Percentiles rank a stretch among this genome's conserved stretches.
Conservation (phyloP, 2,888 invertebrate species). For the Tenodera sinensis region DNA sequence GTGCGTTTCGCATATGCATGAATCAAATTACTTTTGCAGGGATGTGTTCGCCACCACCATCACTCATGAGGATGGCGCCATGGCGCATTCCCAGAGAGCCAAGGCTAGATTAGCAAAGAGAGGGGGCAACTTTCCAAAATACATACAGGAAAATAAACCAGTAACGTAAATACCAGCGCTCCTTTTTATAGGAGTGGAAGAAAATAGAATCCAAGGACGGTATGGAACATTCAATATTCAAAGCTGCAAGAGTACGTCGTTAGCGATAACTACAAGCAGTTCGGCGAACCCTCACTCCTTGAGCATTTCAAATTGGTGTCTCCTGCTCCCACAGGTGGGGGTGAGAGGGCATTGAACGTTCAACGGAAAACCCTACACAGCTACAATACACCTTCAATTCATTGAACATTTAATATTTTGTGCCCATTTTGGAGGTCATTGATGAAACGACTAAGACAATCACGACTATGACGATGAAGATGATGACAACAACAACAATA, state of each 20-base stretch:
- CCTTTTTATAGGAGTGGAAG: background rate
- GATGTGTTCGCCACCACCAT: background rate
- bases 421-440: no score
- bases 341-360: no score
- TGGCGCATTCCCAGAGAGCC: background rate
- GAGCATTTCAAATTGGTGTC: no score
- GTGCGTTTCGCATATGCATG: background rate
- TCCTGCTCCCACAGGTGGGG: no score
- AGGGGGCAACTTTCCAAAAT: background rate
- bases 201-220: background rate
- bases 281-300: no score
- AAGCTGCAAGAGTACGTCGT: background rate
- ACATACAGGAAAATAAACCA: background rate
- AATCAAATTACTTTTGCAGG: background rate
- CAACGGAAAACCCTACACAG: no score
- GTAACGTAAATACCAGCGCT: background rate
- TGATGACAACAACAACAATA: no score
- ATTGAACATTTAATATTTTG: no score
- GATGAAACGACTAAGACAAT: no score
- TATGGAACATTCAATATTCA: background rate
- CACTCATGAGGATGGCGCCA: background rate
- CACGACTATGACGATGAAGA: no score
- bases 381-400: no score
- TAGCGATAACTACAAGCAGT: background rate
- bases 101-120: background rate